Percentiles rank a stretch among this genome's conserved stretches.
Evolutionary conservation across 2,113 vertebrate species (phyloP).

Genomic region (Charadrius vociferus): DNA sequence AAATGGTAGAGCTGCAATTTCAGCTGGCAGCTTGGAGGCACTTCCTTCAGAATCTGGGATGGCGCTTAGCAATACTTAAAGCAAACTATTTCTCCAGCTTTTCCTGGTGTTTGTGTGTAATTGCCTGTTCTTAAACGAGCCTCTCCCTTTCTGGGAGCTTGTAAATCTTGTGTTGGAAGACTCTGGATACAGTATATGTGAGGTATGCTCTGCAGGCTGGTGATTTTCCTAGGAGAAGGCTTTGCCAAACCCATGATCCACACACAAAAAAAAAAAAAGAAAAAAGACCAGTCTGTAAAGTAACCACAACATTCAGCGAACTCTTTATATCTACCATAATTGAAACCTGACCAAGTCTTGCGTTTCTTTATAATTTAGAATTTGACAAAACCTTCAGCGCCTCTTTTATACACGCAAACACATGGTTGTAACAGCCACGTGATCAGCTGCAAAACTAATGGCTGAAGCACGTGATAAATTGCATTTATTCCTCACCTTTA

Average conservation of each 20-base stretch:
- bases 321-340: not conserved
- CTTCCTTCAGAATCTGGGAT: not conserved
- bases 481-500: conserved; percentile 1
- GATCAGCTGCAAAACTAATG: not conserved
- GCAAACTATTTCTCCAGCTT: conserved; percentile 18
- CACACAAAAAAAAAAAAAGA: too few species aligned
- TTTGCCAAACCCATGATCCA: not conserved
- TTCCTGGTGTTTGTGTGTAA: conserved; percentile 12
- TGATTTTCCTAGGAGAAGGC: not conserved
- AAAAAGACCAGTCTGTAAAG: not conserved
- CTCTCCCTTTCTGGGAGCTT: not conserved
- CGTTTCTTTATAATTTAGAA: not conserved
- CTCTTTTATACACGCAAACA: not conserved
- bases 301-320: not conserved
- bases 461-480: not conserved
- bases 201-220: not conserved
- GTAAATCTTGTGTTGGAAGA: not conserved
- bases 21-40: not conserved
- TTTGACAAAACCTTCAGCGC: not conserved
- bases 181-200: not conserved
- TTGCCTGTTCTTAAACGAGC: conserved; percentile 5
- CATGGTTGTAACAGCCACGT: not conserved
- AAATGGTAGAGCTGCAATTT: conserved; percentile 31
- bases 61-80: conserved; percentile 37
- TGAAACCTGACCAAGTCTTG: not conserved